Conservation (phyloP, 2,113 vertebrate genomes). For the Myrmecophaga tridactyla region DNA sequence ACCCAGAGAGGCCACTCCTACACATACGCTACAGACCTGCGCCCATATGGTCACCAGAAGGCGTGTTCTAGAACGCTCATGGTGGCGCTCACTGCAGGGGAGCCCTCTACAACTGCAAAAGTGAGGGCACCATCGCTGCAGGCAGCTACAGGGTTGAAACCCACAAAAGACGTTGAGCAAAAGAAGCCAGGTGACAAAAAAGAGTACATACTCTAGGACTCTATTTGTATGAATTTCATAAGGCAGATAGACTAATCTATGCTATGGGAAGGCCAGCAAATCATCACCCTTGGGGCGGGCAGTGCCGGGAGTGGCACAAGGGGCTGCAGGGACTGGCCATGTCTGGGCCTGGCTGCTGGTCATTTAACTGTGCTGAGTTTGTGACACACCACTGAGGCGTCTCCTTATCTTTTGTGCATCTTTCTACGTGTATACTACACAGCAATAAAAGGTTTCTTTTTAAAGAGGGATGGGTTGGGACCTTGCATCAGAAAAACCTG, state of each 20-base stretch:
- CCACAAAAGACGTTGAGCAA: rapidly evolving
- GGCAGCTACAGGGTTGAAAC: rapidly evolving
- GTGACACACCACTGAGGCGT: not conserved
- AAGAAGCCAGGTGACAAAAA: not conserved
- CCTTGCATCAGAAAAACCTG: not conserved
- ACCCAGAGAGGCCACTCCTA: rapidly evolving
- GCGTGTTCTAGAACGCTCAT: not conserved
- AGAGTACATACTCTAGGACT: not conserved
- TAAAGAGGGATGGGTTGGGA: no score
- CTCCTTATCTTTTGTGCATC: not conserved
- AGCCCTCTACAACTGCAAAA: not conserved
- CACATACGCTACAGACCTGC: rapidly evolving
- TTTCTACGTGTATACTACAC: rapidly evolving
- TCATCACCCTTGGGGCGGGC: no score
- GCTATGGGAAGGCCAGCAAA: not conserved
- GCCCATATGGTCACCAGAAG: not conserved
- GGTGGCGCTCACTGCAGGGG: not conserved
- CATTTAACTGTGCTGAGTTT: not conserved
- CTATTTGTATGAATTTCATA: not conserved
- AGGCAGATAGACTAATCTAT: not conserved
- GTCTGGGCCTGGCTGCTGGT: rapidly evolving
- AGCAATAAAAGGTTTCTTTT: not conserved
- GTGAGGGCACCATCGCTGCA: rapidly evolving
- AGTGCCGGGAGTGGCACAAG: no score
- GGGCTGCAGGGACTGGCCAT: not conserved